phyloP scores from a whole-genome alignment of 2,113 vertebrate species.

The Setophaga kirtlandii region DNA sequence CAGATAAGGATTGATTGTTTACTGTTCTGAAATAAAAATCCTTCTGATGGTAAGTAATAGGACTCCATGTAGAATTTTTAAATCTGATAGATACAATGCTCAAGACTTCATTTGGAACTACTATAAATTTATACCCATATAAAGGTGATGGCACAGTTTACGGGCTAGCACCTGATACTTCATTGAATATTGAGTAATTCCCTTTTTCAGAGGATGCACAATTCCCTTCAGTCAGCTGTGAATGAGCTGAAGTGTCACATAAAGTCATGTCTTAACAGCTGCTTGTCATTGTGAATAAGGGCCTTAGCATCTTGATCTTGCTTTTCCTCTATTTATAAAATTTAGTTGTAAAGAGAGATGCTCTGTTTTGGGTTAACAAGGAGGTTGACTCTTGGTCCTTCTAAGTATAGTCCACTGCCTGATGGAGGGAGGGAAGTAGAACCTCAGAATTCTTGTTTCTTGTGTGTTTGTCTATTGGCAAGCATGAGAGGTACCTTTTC shows the following conservation, averaged over 20 bases:
- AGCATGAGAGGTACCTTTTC: background rate
- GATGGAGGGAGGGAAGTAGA: background rate
- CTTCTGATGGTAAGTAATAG: background rate
- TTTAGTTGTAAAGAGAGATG: background rate
- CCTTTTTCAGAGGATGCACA: background rate
- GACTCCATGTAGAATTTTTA: background rate
- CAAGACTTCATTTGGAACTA: background rate
- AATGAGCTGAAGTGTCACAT: background rate
- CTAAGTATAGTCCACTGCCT: background rate
- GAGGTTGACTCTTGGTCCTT: background rate
- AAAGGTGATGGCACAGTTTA: background rate
- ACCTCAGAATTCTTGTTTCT: background rate
- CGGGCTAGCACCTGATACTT: background rate
- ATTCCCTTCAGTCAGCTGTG: background rate
- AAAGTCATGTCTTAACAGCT: background rate
- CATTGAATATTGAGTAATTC: background rate
- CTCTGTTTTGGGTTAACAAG: background rate
- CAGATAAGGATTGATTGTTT: background rate
- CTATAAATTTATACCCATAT: background rate
- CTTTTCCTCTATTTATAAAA: background rate
- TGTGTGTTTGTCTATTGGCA: background rate
- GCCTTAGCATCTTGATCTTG: background rate
- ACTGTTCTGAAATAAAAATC: background rate
- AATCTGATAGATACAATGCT: background rate
- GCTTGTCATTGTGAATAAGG: background rate